Evolutionary conservation across 1,140 invertebrate genomes (phyloP).

Genomic region (Panulirus ornatus): DNA sequence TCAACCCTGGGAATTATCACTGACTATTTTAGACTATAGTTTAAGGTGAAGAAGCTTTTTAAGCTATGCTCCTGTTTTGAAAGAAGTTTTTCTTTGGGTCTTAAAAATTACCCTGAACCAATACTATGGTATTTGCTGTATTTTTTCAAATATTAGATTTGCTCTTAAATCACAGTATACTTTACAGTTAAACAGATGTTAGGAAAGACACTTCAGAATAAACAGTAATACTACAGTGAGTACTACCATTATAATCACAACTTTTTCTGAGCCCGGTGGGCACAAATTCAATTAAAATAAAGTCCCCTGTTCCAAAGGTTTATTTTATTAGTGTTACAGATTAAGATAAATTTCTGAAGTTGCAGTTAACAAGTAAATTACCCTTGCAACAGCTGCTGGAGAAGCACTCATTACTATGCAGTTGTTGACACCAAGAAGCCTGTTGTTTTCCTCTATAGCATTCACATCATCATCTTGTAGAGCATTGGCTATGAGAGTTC

Average conservation of each 20-base stretch:
- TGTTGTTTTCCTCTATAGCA: background rate
- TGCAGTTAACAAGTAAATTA: background rate
- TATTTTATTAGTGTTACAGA: background rate
- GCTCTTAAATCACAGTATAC: too few relatives aligned
- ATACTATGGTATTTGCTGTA: too few relatives aligned
- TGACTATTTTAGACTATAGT: too few relatives aligned
- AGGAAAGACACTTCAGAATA: too few relatives aligned
- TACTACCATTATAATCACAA: background rate
- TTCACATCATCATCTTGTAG: background rate
- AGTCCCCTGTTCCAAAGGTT: background rate
- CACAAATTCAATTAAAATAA: background rate
- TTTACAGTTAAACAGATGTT: too few relatives aligned
- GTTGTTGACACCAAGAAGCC: background rate
- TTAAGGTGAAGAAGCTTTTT: too few relatives aligned
- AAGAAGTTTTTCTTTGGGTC: too few relatives aligned
- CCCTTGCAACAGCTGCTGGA: conserved; percentile 4
- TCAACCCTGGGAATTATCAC: too few relatives aligned
- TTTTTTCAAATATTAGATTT: too few relatives aligned
- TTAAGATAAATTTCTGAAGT: background rate
- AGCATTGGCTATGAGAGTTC: conserved; percentile 15
- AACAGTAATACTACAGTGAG: too few relatives aligned
- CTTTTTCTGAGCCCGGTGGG: background rate
- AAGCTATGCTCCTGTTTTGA: too few relatives aligned
- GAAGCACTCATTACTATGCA: conserved; percentile 2
- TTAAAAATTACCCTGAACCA: too few relatives aligned